These are phyloP conservation scores for Syngnathus typhle DNA, from an alignment of 2,113 vertebrate species.

Conservation along the genomic window DNA sequence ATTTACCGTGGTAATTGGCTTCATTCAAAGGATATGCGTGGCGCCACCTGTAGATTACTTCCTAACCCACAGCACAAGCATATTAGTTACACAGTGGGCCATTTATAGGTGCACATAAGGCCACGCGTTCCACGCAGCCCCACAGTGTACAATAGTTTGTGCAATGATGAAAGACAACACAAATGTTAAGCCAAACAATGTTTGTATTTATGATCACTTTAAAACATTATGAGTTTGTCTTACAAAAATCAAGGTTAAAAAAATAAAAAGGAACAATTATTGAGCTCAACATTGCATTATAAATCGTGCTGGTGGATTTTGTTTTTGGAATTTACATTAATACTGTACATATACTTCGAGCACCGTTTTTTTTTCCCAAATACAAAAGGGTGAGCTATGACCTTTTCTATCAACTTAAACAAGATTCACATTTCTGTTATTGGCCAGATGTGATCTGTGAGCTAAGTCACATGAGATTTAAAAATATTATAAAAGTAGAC, in stretches of 20 bases:
- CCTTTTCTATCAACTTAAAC: slow-evolving; percentile 3
- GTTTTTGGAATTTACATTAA: slow-evolving; percentile 51
- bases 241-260: slow-evolving; percentile 41
- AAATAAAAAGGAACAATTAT: slow-evolving; percentile 28
- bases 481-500: slow-evolving; percentile 58
- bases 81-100: slow-evolving; percentile 57
- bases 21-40: slow-evolving; percentile 55
- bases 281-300: slow-evolving; percentile 6
- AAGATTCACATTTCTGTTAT: slow-evolving; percentile 11
- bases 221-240: slow-evolving; percentile 40
- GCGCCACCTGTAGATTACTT: slow-evolving; percentile 69
- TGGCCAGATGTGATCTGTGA: slow-evolving; percentile 25
- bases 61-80: slow-evolving; percentile 39
- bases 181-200: slow-evolving; percentile 31
- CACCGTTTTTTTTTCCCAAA: slow-evolving; percentile 30
- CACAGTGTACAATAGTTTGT: slow-evolving; percentile 25
- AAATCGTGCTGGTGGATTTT: slow-evolving; percentile 50
- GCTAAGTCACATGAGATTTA: slow-evolving; percentile 47
- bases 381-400: slow-evolving; percentile 2
- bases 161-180: slow-evolving; percentile 39
- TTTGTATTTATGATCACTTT: slow-evolving; percentile 58
- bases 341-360: slow-evolving; percentile 27
- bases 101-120: slow-evolving; percentile 59
- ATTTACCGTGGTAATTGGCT: slow-evolving; percentile 62
- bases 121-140: slow-evolving; percentile 40